These are phyloP conservation scores for Parnassius glacialis DNA, from an alignment of 2,888 invertebrate genomes.

Conservation along the genomic window DNA sequence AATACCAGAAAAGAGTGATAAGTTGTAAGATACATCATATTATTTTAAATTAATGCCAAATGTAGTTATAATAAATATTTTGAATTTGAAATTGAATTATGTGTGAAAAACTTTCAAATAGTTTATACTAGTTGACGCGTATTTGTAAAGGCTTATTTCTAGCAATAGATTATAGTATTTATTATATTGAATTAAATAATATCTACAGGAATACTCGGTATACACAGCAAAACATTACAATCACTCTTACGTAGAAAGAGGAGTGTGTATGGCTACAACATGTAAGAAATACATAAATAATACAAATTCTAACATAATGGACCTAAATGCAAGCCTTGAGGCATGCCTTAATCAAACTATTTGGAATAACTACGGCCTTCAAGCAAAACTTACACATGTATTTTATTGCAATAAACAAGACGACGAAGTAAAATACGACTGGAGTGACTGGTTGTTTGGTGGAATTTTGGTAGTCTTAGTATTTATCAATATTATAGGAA, in stretches of 20 bases:
- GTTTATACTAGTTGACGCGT: no score
- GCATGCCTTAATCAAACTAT: slow-evolving; percentile 39
- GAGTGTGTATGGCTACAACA: slow-evolving; percentile 37
- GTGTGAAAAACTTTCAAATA: no score
- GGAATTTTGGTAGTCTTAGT: slow-evolving; percentile 9
- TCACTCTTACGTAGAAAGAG: slow-evolving; percentile 38
- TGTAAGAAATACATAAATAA: slow-evolving; percentile 30
- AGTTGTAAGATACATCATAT: no score
- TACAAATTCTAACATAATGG: slow-evolving; percentile 13
- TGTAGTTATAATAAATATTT: no score
- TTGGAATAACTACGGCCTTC: slow-evolving; percentile 33
- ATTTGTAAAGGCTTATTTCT: not conserved
- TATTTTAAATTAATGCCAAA: no score
- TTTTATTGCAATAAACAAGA: slow-evolving; percentile 25
- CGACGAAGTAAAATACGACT: slow-evolving; percentile 4
- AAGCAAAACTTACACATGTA: slow-evolving; percentile 31
- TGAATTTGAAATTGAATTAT: no score
- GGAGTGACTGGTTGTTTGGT: slow-evolving; percentile 19
- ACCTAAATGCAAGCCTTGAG: slow-evolving; percentile 33
- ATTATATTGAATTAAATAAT: not conserved
- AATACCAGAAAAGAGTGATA: no score
- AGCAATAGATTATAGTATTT: not conserved
- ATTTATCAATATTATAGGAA: slow-evolving; percentile 37
- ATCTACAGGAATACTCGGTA: slow-evolving; percentile 40
- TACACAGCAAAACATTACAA: slow-evolving; percentile 39